These are phyloP conservation scores for Cantharis lateralis DNA, from an alignment of 2,888 invertebrate species.

Conservation along the genomic window DNA sequence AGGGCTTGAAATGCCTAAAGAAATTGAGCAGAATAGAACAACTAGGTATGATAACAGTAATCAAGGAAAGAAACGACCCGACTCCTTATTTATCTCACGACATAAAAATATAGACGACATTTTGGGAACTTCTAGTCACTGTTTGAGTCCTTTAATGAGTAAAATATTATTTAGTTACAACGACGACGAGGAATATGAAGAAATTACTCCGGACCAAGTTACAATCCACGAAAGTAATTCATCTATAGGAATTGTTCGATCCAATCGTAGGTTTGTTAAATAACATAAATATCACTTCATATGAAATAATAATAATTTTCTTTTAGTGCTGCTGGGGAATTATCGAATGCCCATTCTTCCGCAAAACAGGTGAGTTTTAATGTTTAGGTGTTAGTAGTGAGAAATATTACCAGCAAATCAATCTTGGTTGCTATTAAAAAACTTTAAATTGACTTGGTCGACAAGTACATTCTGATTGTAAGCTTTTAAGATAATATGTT, in stretches of 20 bases:
- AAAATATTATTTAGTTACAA: slow-evolving; percentile 55
- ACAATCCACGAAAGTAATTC: slow-evolving; percentile 79
- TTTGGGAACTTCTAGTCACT: slow-evolving; percentile 66
- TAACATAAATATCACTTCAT: not conserved
- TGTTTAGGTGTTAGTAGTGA: not conserved
- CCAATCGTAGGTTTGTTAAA: slow-evolving; percentile 45
- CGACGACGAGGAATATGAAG: slow-evolving; percentile 62
- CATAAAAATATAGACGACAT: slow-evolving; percentile 90
- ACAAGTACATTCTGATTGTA: too few species aligned
- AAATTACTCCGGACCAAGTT: slow-evolving; percentile 78
- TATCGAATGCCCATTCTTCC: not conserved
- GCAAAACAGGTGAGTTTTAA: not conserved
- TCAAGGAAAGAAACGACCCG: slow-evolving; percentile 43
- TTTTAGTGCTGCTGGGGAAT: not conserved
- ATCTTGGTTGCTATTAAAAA: not conserved
- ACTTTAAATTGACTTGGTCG: not conserved
- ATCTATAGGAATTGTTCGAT: slow-evolving; percentile 69
- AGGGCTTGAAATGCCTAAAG: slow-evolving; percentile 64
- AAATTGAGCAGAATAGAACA: slow-evolving; percentile 56
- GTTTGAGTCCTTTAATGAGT: slow-evolving; percentile 70
- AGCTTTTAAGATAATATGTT: too few species aligned
- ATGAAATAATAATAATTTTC: not conserved
- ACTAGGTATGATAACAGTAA: slow-evolving; percentile 73
- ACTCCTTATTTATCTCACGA: slow-evolving; percentile 75
- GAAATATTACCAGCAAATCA: not conserved